Evolutionary conservation across 2,797 vertebrate species (phyloP).

Genomic region (Poecile montanus): DNA sequence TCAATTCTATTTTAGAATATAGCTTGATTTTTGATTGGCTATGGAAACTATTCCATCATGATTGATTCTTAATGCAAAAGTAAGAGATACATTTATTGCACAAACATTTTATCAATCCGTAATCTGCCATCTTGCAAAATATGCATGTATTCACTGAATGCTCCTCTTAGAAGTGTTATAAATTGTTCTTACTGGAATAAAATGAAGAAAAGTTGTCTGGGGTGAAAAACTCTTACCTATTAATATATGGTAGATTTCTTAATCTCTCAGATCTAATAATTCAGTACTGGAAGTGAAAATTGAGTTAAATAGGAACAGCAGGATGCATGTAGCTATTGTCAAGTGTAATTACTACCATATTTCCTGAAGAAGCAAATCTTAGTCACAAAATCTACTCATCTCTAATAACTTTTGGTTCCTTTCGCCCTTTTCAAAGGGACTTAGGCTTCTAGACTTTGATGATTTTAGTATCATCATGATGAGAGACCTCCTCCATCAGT

Average conservation of each 20-base stretch:
- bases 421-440: neutral
- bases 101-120: neutral
- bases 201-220: neutral
- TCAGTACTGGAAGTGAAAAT: neutral
- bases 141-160: neutral
- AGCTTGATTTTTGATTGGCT: neutral
- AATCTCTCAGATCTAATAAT: neutral
- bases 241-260: neutral
- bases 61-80: neutral
- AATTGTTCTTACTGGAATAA: neutral
- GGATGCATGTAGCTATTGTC: neutral
- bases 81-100: neutral
- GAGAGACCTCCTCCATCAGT: neutral
- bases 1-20: neutral
- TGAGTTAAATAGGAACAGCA: neutral
- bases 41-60: neutral
- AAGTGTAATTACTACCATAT: neutral
- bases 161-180: neutral
- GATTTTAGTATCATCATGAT: neutral
- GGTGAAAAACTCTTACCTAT: neutral
- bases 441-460: neutral
- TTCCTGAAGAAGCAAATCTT: neutral
- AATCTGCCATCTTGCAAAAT: neutral
- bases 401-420: neutral
- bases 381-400: neutral